phyloP scores from a whole-genome alignment of 2,113 vertebrate species.

The Ibidorhyncha struthersii region DNA sequence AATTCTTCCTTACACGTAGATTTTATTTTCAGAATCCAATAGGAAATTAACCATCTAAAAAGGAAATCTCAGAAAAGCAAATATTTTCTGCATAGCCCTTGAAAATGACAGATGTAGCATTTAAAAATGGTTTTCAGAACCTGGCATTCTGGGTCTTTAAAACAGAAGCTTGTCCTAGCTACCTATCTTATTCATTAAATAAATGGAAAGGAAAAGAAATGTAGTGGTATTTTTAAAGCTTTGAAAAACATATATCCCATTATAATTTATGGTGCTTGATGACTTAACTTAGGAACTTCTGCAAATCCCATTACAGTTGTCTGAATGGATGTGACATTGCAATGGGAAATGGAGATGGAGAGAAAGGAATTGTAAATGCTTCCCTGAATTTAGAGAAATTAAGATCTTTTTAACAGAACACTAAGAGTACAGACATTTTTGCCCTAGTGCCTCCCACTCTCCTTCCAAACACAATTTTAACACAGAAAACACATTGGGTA shows the following conservation, averaged over 20 bases:
- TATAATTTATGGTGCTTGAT: neutral
- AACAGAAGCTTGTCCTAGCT: neutral
- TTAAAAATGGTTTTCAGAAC: neutral
- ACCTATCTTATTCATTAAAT: neutral
- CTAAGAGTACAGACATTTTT: neutral
- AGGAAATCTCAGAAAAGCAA: neutral
- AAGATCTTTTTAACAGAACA: neutral
- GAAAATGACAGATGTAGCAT: neutral
- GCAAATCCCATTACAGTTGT: neutral
- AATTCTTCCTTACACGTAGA: neutral
- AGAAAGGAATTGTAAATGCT: neutral
- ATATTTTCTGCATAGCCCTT: neutral
- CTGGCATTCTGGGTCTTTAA: neutral
- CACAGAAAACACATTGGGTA: neutral
- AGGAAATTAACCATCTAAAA: neutral
- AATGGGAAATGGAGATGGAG: neutral
- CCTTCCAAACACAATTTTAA: neutral
- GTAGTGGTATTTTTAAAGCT: neutral
- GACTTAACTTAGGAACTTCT: neutral
- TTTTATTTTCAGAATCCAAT: neutral
- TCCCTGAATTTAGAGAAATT: neutral
- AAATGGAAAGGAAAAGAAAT: neutral
- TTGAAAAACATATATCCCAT: neutral
- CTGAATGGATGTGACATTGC: neutral
- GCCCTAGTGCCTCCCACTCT: neutral